Percentiles rank a stretch among this genome's conserved stretches.
Conservation (phyloP, 2,888 invertebrate species). For the Leptopilina myrica region DNA sequence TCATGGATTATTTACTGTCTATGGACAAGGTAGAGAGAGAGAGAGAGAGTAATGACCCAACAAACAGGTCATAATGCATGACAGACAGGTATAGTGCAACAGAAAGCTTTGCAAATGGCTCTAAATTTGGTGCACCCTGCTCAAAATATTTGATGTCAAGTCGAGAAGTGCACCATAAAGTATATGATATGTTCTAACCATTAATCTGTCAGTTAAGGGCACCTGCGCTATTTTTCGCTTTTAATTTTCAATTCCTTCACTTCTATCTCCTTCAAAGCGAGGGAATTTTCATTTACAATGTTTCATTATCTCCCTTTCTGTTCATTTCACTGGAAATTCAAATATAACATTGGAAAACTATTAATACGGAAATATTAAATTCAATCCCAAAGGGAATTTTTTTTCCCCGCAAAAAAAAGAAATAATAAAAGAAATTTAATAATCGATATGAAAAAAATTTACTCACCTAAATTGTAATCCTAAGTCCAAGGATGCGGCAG, state of each 20-base stretch:
- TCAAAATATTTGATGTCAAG: constrained; percentile 36
- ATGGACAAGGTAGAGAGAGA: not conserved
- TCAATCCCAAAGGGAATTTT: no score
- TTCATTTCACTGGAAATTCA: no score
- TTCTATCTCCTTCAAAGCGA: no score
- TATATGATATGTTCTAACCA: not conserved
- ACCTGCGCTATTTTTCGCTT: not conserved
- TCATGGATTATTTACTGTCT: constrained; percentile 18
- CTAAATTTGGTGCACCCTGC: not conserved
- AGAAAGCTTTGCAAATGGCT: constrained; percentile 22
- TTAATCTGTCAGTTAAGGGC: constrained; percentile 6
- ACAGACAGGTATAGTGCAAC: constrained; percentile 1
- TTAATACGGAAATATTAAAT: no score
- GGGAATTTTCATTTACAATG: no score
- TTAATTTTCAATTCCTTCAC: constrained; percentile 6
- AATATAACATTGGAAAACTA: no score
- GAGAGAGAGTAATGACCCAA: not conserved
- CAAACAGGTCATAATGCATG: constrained; percentile 30
- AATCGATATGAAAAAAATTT: no score
- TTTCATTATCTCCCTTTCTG: no score
- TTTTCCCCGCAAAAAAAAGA: no score
- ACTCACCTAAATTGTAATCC: no score
- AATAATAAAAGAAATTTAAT: no score
- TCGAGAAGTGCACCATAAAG: not conserved
- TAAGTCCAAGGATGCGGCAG: no score